Base-by-base conservation (phyloP, 2,888 invertebrate genomes). In the Blera fallax region DNA sequence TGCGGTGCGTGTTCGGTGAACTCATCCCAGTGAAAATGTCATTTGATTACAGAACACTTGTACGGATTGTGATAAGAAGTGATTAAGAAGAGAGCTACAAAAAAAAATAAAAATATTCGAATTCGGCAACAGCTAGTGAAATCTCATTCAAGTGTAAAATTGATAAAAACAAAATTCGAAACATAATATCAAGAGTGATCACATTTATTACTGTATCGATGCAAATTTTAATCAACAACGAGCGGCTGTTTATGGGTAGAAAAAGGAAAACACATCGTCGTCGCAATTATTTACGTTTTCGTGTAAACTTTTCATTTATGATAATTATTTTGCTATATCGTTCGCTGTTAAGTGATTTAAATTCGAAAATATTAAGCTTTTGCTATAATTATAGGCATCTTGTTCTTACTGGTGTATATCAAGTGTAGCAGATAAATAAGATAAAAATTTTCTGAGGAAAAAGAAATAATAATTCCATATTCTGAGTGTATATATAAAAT, bases 231-330 rank as follows among this genome's bases (percentile, higher is more conserved):
- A 80, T 84, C 24, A 80, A 81, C 84, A 81, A 87, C 78, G 76
- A 84, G 87, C 88, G 88, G 87, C 89, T 90, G 91, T 91, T 92
- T 91, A 91, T 91, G 91, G 91, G 92, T 91, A 92, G 90, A 90
- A 92, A 91, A 91, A 90, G 91, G 89, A 92, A 90, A 90, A 89
- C 90, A 88, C 87, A 91, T 88, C 91, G 91, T 89, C 91, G 91
- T 90, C 91, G 90, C 91, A 91, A 92, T 91, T 91, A 91, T 91
- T 92, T 91, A 90, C 91, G 91, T 91, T 91, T 91, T 89, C 91
- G 90, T 90, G 91, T 85, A 80, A 85, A 85, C 72, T 85, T 85
- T 85, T 85, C 77, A 72, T 85, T 85, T 81, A 81, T 81, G 76
- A 85, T 85, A 48, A 81, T 85, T 80, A 80, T 85, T 85, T 85